Conservation (phyloP, 2,888 invertebrate genomes). For the Artemia sinica region DNA sequence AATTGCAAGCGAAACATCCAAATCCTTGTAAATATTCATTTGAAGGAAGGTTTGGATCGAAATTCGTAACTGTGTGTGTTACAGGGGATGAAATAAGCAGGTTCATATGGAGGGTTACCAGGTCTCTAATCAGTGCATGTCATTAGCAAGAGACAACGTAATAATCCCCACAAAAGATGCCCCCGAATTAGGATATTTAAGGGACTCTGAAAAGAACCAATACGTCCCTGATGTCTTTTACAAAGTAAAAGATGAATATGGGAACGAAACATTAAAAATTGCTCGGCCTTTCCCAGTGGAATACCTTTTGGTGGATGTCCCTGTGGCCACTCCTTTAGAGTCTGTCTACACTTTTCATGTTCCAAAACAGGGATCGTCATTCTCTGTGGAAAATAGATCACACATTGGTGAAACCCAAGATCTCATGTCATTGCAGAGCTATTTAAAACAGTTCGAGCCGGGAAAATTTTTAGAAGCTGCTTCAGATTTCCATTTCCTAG, state of each 20-base stretch:
- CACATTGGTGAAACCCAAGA: constrained; percentile 64
- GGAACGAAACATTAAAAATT: constrained; percentile 83
- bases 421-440: constrained; percentile 54
- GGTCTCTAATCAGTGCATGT: too few species aligned
- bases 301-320: constrained; percentile 89
- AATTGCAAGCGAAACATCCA: too few species aligned
- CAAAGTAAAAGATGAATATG: constrained; percentile 92
- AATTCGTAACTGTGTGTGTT: constrained; percentile 93
- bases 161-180: constrained; percentile 91
- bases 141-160: constrained; percentile 79
- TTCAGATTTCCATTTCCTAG: constrained; percentile 82
- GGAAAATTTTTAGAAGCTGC: constrained; percentile 47
- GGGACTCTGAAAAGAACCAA: constrained; percentile 77
- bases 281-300: constrained; percentile 92
- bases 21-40: too few species aligned
- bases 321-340: constrained; percentile 71
- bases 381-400: constrained; percentile 57
- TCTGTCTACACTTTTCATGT: constrained; percentile 53
- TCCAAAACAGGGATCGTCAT: constrained; percentile 38
- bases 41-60: constrained; percentile 82
- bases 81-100: constrained; percentile 80
- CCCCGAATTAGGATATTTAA: constrained; percentile 86
- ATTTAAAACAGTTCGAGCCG: constrained; percentile 53
- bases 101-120: constrained; percentile 87
- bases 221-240: constrained; percentile 98